phyloP scores from a whole-genome alignment of 2,888 invertebrate species.

The Augochlorella aurata region DNA sequence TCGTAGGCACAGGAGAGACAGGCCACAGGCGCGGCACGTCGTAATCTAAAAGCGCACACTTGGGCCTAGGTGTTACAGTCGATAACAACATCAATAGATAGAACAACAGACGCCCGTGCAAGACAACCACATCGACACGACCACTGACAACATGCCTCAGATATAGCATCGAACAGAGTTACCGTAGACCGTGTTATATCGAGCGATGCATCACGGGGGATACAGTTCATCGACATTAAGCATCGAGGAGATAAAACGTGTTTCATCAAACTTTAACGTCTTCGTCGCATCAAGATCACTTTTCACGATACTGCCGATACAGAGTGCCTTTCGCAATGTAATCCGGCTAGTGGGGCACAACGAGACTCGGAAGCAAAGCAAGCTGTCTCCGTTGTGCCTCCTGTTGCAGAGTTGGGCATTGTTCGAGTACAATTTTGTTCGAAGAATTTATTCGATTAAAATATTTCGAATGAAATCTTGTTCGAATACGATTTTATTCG shows the following conservation, averaged over 20 bases:
- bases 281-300: conserved; percentile 44
- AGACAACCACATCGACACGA: conserved; percentile 50
- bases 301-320: neutral
- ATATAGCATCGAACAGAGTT: neutral
- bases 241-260: conserved; percentile 23
- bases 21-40: neutral
- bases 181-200: neutral
- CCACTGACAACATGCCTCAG: conserved; percentile 22
- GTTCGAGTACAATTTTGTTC: no score
- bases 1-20: neutral
- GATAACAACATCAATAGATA: neutral
- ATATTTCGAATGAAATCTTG: no score
- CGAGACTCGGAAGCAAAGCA: no score
- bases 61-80: neutral
- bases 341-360: no score
- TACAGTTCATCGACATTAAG: conserved; percentile 3
- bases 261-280: conserved; percentile 45
- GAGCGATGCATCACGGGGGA: neutral
- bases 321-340: no score
- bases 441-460: no score
- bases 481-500: no score
- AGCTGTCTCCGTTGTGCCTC: no score
- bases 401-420: no score
- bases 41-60: neutral
- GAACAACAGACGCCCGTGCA: neutral